These are phyloP conservation scores for Danionella cerebrum DNA, from an alignment of 2,113 vertebrate genomes.

Conservation along the genomic window DNA sequence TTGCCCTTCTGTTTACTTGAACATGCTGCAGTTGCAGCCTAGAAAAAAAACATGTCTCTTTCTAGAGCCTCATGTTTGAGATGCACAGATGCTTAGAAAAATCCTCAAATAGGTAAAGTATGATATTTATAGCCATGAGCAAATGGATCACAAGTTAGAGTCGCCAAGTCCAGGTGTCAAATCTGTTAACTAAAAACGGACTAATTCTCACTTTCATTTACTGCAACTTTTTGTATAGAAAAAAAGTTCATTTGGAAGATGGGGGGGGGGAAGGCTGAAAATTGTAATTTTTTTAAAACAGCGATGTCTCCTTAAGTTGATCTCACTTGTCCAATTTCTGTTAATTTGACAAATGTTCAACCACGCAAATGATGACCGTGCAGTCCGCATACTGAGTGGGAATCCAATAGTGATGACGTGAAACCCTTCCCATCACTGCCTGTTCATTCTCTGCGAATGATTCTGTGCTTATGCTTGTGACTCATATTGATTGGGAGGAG, in stretches of 20 bases:
- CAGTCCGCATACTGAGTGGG: not conserved
- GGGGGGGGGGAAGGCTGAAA: too few relatives aligned
- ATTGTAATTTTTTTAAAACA: too few relatives aligned
- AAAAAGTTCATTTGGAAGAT: not conserved
- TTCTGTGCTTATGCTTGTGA: slow-evolving; percentile 24
- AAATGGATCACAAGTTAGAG: too few relatives aligned
- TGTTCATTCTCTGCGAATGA: not conserved
- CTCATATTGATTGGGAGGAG: slow-evolving; percentile 8
- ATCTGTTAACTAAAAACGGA: too few relatives aligned
- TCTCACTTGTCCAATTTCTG: not conserved
- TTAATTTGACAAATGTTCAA: not conserved
- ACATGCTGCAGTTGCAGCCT: too few relatives aligned
- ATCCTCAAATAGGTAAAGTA: too few relatives aligned
- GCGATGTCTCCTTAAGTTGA: too few relatives aligned
- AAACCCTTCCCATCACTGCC: not conserved
- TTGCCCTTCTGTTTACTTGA: not conserved
- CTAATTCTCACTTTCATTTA: not conserved
- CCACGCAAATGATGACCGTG: not conserved
- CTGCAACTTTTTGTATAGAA: not conserved
- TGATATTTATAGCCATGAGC: too few relatives aligned
- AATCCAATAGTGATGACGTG: not conserved
- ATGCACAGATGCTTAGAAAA: too few relatives aligned
- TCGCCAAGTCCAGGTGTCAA: too few relatives aligned
- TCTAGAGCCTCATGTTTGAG: too few relatives aligned
- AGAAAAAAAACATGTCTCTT: too few relatives aligned